Evolutionary conservation across 2,113 vertebrate genomes (phyloP).

Genomic region (Neodontobutis hainanensis): DNA sequence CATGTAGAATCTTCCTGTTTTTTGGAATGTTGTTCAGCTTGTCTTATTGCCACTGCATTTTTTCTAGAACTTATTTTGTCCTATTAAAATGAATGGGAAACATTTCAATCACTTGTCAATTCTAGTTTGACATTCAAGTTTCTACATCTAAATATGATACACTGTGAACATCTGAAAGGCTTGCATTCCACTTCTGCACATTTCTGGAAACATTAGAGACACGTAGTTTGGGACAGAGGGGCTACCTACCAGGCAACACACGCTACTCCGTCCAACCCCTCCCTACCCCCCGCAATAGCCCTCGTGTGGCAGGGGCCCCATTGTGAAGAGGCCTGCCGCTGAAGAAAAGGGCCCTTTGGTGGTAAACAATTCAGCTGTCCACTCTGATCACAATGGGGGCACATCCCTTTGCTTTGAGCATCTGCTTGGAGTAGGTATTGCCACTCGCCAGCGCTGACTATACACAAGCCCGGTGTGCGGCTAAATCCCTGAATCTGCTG

Average conservation of each 20-base stretch:
- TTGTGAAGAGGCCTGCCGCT: slow-evolving; percentile 66
- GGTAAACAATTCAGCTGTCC: slow-evolving; percentile 79
- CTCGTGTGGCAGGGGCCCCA: slow-evolving; percentile 59
- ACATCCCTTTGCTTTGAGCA: slow-evolving; percentile 77
- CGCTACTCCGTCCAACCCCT: slow-evolving; percentile 1
- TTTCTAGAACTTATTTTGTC: too few species aligned
- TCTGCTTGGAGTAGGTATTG: slow-evolving; percentile 69
- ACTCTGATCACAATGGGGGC: slow-evolving; percentile 76
- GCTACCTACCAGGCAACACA: slow-evolving; percentile 40
- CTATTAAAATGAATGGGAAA: too few species aligned
- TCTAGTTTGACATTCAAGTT: too few species aligned
- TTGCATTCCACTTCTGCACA: too few species aligned
- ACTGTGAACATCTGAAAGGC: too few species aligned
- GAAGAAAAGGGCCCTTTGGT: slow-evolving; percentile 74
- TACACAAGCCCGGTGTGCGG: slow-evolving; percentile 42
- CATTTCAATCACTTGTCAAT: too few species aligned
- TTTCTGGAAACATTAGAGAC: not conserved
- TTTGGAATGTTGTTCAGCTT: too few species aligned
- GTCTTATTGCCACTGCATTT: too few species aligned
- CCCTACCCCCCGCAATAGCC: slow-evolving; percentile 39
- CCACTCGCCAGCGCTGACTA: slow-evolving; percentile 52
- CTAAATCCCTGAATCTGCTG: slow-evolving; percentile 72
- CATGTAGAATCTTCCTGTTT: too few species aligned
- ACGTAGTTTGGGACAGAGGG: not conserved
- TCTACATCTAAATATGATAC: too few species aligned